Conservation (phyloP, 2,797 vertebrate species). For the Philypnodon macrostomus region DNA sequence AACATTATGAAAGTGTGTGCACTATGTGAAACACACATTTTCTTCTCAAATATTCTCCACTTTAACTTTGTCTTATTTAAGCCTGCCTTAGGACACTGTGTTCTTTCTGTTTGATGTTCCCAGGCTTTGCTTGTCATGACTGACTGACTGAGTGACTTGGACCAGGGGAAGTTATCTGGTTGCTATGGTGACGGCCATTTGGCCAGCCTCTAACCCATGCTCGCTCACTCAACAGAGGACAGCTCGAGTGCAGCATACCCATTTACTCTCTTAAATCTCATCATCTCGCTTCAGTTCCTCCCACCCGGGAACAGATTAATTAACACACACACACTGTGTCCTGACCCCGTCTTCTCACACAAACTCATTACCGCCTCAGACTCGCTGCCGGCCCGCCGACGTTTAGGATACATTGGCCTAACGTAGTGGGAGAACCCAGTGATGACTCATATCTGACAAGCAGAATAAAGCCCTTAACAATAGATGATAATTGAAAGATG, state of each 20-base stretch:
- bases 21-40: constrained; percentile 12
- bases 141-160: constrained; percentile 72
- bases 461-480: constrained; percentile 76
- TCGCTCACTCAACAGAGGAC: constrained; percentile 75
- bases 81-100: constrained; percentile 59
- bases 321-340: constrained; percentile 81
- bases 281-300: constrained; percentile 82
- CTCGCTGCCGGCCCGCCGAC: constrained; percentile 72
- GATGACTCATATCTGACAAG: constrained; percentile 76
- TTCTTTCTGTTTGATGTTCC: constrained; percentile 74
- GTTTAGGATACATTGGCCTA: constrained; percentile 74
- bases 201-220: constrained; percentile 74
- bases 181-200: constrained; percentile 76
- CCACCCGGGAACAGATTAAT: constrained; percentile 82
- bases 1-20: constrained; percentile 14
- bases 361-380: constrained; percentile 80
- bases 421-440: constrained; percentile 70
- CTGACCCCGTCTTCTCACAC: constrained; percentile 79
- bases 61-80: constrained; percentile 61
- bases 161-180: constrained; percentile 72
- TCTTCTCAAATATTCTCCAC: constrained; percentile 20
- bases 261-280: constrained; percentile 82
- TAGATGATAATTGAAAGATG: constrained; percentile 78
- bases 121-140: constrained; percentile 69
- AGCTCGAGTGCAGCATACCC: constrained; percentile 77